These are phyloP conservation scores for Leucoptera coffeella DNA, from an alignment of 2,888 invertebrate genomes.

Conservation along the genomic window DNA sequence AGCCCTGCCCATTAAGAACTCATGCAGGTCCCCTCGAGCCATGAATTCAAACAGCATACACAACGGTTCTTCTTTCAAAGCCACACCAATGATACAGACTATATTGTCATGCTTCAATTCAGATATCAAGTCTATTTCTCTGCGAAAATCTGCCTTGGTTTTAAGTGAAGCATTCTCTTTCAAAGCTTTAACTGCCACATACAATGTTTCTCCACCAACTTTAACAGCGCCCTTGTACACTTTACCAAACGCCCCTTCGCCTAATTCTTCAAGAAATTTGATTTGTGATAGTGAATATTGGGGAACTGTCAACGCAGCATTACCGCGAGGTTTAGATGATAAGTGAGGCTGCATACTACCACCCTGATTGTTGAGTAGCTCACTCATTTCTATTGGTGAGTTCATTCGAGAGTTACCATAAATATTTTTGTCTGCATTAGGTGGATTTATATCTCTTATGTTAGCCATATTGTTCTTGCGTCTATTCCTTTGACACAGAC, in stretches of 20 bases:
- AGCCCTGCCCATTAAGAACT: slow-evolving; percentile 87
- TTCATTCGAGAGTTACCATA: slow-evolving; percentile 73
- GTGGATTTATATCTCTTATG: slow-evolving; percentile 64
- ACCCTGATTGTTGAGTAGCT: slow-evolving; percentile 57
- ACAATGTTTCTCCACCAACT: slow-evolving; percentile 61
- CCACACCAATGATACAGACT: slow-evolving; percentile 89
- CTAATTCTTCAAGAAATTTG: slow-evolving; percentile 82
- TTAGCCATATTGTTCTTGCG: slow-evolving; percentile 53
- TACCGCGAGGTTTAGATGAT: slow-evolving; percentile 37
- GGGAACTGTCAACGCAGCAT: slow-evolving; percentile 60
- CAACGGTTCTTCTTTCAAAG: slow-evolving; percentile 80
- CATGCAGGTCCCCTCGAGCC: slow-evolving; percentile 95
- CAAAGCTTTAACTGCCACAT: slow-evolving; percentile 89
- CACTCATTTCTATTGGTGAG: slow-evolving; percentile 80
- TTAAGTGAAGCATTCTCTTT: slow-evolving; percentile 90
- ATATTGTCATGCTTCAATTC: slow-evolving; percentile 94
- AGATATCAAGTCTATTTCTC: slow-evolving; percentile 92
- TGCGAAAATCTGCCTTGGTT: slow-evolving; percentile 85
- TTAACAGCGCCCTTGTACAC: slow-evolving; percentile 91
- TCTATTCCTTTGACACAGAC: slow-evolving; percentile 58
- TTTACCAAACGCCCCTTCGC: slow-evolving; percentile 96
- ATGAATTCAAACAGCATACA: slow-evolving; percentile 98
- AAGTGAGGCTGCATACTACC: slow-evolving; percentile 36
- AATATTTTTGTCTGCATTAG: slow-evolving; percentile 72
- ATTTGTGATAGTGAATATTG: slow-evolving; percentile 84